Conservation (phyloP, 2,797 vertebrate genomes). For the Oreortyx pictus region DNA sequence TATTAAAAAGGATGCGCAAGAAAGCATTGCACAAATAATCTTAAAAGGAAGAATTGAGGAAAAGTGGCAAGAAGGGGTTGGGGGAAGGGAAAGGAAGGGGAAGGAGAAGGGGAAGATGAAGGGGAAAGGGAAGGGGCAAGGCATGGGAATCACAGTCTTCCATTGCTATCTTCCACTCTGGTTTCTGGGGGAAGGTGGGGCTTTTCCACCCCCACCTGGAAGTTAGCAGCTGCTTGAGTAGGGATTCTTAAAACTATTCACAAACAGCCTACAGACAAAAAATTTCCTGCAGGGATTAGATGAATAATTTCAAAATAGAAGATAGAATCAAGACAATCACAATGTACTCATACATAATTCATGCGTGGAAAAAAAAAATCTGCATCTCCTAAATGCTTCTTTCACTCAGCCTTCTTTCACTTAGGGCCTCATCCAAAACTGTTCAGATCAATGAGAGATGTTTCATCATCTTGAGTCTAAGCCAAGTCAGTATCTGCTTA, state of each 20-base stretch:
- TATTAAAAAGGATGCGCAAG: background rate
- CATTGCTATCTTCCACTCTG: background rate
- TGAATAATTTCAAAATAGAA: slow-evolving; percentile 57
- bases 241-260: slow-evolving; percentile 17
- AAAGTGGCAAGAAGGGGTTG: background rate
- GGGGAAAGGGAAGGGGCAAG: background rate
- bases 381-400: slow-evolving; percentile 38
- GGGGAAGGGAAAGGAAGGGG: background rate
- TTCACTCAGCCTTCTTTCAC: slow-evolving; percentile 38
- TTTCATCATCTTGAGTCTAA: slow-evolving; percentile 13
- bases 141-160: background rate
- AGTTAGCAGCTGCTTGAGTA: slow-evolving; percentile 6
- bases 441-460: slow-evolving; percentile 27
- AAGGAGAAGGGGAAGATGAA: background rate
- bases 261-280: slow-evolving; percentile 11
- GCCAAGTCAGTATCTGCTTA: slow-evolving; percentile 2
- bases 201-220: background rate
- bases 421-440: slow-evolving; percentile 33
- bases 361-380: background rate
- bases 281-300: slow-evolving; percentile 29
- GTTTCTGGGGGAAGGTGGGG: background rate
- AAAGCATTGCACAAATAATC: background rate
- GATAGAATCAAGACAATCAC: slow-evolving; percentile 60
- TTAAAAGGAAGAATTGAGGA: background rate
- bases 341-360: slow-evolving; percentile 65